Evolutionary conservation across 2,888 invertebrate species (phyloP), one percentile per base, ranked within the genome.

Genomic region (Polydrusus pterygomalis): DNA sequence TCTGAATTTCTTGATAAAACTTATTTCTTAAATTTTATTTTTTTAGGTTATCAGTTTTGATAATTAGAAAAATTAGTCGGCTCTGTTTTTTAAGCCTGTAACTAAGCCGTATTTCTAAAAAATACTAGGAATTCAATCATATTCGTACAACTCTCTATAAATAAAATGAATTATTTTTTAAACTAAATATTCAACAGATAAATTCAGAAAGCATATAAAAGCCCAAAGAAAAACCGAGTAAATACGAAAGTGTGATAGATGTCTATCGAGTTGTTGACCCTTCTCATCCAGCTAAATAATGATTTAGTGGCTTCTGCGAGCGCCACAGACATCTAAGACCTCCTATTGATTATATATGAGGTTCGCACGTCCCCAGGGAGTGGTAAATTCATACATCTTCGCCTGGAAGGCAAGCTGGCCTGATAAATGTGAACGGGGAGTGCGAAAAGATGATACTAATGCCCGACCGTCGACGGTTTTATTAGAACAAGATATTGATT

Each of bases 381-480:
- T 81, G 80, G 82, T 84, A 84, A 83, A 84, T 84, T 84, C 83
- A 83, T 83, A 75, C 67, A 75, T 75, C 81, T 81, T 82, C 80
- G 80, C 79, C 80, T 79, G 79, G 80, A 71, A 78, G 69, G 71
- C 73, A 63, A 71, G 25, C 49, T 43, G 43, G 34, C 40, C 74
- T 80, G 80, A 82, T 80, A 82, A 80, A 81, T 81, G 80, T 81
- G 78, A 80, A 74, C 72, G 79, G 80, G 78, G 81, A 82, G 80
- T 80, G 83, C 79, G 82, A 83, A 83, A 84, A 85, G 85, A 85
- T 83, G 84, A 85, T 84, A 84, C 83, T 84, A 84, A 84, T 84
- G 82, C 80, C 82, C 78, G 71, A 77, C 75, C 79, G 78, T 75
- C 78, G 78, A 74, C 79, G 81, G 77, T 81, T 81, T 81, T 81